Conservation (phyloP, 2,888 invertebrate genomes). For the Fissipunctia ypsillon region DNA sequence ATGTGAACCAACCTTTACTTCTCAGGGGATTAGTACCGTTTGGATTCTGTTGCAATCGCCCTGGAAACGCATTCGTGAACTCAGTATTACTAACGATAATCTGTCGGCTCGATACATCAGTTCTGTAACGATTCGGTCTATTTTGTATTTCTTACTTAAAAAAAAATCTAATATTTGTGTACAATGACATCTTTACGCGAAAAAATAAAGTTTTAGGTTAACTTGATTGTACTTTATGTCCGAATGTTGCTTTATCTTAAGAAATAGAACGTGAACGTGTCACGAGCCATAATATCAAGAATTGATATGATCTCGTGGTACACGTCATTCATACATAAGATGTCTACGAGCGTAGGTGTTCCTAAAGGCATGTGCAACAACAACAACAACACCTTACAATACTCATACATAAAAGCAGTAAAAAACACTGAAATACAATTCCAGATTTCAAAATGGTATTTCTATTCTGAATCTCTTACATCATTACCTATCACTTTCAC, state of each 20-base stretch:
- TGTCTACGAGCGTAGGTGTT: not conserved
- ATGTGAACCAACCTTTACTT: constrained; percentile 82
- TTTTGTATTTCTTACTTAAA: not conserved
- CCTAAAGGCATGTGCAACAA: not conserved
- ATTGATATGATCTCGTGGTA: not conserved
- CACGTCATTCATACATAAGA: not conserved
- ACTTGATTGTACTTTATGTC: not conserved
- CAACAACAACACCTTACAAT: not conserved
- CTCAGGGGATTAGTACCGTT: constrained; percentile 74
- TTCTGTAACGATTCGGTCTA: constrained; percentile 4
- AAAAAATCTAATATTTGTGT: not conserved
- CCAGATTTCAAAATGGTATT: constrained; percentile 19
- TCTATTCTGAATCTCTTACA: constrained; percentile 56
- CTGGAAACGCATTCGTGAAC: constrained; percentile 56
- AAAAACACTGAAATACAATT: not conserved
- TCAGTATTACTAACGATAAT: constrained; percentile 63
- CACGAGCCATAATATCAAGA: not conserved
- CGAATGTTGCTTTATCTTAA: not conserved
- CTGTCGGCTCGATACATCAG: constrained; percentile 46
- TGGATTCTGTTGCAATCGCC: constrained; percentile 66
- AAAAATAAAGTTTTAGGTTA: not conserved
- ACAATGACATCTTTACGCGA: not conserved
- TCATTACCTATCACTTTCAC: constrained; percentile 70
- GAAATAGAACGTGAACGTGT: not conserved
- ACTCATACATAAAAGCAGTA: not conserved